Base-by-base conservation (phyloP, 1,140 invertebrate species). In the Notospermus geniculatus region DNA sequence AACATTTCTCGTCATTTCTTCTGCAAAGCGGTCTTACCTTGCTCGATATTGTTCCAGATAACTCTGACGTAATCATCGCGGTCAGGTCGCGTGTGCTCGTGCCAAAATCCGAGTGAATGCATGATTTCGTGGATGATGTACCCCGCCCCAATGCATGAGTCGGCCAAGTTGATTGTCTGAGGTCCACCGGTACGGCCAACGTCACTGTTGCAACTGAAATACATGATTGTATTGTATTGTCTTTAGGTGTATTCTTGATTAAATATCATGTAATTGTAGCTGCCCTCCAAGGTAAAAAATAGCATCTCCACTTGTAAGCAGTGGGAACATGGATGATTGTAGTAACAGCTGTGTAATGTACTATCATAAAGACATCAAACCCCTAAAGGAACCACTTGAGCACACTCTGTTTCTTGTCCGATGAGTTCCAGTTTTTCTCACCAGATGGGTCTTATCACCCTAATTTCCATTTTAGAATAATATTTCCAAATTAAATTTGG, bases 51-150 rank as follows among this genome's bases (percentile, higher is more conserved):
- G 4, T 15, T 15, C 32, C 32, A 36, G 5, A 64, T 52, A 28
- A 74, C 70, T 0, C 61, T 66, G 17, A 78, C 62, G 54, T 65
- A 67, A 27, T 69, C 65, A 55, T 79, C 71, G 52, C 76, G 50
- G 64, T 79, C 75, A 23, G 74, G 67, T 54, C 78, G 66, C 55
- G 72, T 78, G 36, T 82, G 80, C 60, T 82, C 79, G 55, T 82
- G 80, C 69, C 73, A 75, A 67, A 79, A 80, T 28, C 80, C 80
- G 9, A 75, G 62, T 27, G 71, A 69, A 60, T 77, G 75, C 25
- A 72, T 53, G 15, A 75, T 60, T 56, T 77, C 75, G 54, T 77
- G 75, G 67, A 76, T 72, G 22, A 75, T 69, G 39, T 19, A 15
- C 9, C 19, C 36, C 23, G 5, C 4, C n/a, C 7, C 13, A 4